Evolutionary conservation across 2,113 vertebrate genomes (phyloP).

Genomic region (Rhinolophus ferrumequinum): DNA sequence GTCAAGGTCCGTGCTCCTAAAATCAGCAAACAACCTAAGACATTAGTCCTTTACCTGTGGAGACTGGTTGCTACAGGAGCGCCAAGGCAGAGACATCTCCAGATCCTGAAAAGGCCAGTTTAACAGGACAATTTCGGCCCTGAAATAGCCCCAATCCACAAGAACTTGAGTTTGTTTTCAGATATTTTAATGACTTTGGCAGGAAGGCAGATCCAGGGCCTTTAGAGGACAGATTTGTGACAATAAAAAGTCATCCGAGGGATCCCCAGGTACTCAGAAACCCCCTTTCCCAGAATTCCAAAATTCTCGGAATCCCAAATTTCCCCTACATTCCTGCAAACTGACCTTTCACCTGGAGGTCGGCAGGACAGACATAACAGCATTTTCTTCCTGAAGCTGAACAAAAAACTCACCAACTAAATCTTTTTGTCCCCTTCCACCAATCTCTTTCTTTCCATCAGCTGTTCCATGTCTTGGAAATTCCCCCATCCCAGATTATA

Average conservation of each 20-base stretch:
- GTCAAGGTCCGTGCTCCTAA: background rate
- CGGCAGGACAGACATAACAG: background rate
- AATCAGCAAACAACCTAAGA: background rate
- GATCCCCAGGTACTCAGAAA: constrained; percentile 29
- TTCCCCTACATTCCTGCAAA: constrained; percentile 7
- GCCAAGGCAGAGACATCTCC: background rate
- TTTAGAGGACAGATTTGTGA: background rate
- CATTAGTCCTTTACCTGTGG: fast-evolving
- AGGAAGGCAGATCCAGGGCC: background rate
- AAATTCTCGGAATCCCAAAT: constrained; percentile 6
- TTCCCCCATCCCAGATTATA: background rate
- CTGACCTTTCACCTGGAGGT: background rate
- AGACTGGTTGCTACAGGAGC: fast-evolving
- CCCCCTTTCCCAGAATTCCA: constrained; percentile 46
- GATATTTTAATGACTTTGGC: background rate
- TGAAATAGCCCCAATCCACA: background rate
- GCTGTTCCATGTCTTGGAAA: background rate
- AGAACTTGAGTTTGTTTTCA: background rate
- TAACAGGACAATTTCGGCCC: background rate
- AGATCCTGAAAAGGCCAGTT: background rate
- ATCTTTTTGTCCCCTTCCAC: background rate
- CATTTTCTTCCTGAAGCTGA: background rate
- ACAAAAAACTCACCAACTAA: background rate
- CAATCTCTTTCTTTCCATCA: background rate
- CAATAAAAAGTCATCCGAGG: background rate